Evolutionary conservation across 2,888 invertebrate species (phyloP), one percentile per base, ranked within the genome.

Genomic region (Diarsia dahlii): DNA sequence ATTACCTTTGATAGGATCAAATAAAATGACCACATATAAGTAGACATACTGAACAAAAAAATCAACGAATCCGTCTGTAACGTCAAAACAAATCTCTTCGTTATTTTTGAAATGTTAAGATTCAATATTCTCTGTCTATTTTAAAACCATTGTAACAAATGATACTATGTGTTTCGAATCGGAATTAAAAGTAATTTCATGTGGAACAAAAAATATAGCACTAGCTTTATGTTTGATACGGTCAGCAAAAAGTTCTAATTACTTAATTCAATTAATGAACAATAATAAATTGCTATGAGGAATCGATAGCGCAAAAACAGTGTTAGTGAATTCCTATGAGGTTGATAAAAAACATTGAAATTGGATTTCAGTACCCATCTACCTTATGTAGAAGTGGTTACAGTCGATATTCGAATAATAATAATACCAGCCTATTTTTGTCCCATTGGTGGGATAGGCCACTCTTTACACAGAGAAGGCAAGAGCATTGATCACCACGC

Each of bases 231-330:
- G 75, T 66, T 79, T 56, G 34, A 65, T 81, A 58, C 28, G 72
- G 50, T 58, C 23, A 50, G 71, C 78, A 88, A 87, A 88, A 87
- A 88, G 50, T 58, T 74, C 34, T 85, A 82, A 87, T 87, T 87
- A 87, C 84, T 84, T 88, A 88, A 87, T 88, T 88, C 64, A 84
- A 85, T 87, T 82, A 85, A 78, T 79, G 50, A 52, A 56, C 65
- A 77, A 67, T 78, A 77, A 71, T 72, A 69, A 64, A 72, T 76
- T 77, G 62, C 52, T 70, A 63, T 64, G 28, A 48, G 56, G 70
- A 58, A 65, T 60, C 63, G 18, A 39, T 63, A 72, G 23, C 5
- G 20, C n/a, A 82, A 84, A 77, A 84, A 63, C 13, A 48, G 13
- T 3, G 18, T 20, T 54, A 13, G 2, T 64, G 23, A 34, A 23